Base-by-base conservation (phyloP, 1,140 invertebrate genomes). In the Homarus americanus region DNA sequence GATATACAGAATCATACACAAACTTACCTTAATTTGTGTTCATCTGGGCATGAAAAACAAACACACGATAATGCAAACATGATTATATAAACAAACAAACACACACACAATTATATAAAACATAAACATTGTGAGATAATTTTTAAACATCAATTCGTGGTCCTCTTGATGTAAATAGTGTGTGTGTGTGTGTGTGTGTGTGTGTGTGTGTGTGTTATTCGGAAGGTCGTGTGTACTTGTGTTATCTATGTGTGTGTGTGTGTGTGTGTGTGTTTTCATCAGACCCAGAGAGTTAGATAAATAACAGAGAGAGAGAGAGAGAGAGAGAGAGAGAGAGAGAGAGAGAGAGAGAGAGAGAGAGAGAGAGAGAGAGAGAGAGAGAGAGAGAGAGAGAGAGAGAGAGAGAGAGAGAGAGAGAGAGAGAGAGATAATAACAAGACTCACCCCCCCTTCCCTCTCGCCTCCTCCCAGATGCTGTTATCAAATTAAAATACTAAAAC, bases 351-450 rank as follows among this genome's bases (percentile, higher is more conserved):
- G 44, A 49, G 44, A 49, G 44, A 2, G 69, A n/a, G 69, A 72
- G 69, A 63, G 58, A 63, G 58, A 63, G 58, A 63, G 58, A 63
- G 73, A 76, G 73, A 76, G 73, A 76, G 73, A 76, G 73, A 76
- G 73, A 76, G 9, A 76, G 73, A 76, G 73, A 76, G 38, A 63
- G 41, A 63, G 41, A 63, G 80, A 38, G 53, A 83, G 32, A 58
- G 58, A 63, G 36, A 36, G 9, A 20, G 44, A 72, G 82, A 73
- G 24, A 17, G 32, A 69, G 36, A 36, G 41, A n/a, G 36, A 69
- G 12, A 72, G 69, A 28, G 66, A 28, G 38, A 2, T 49, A 49
- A 49, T 49, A 2, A 24, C 53, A 24, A 7, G 0, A 24, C n/a
- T 28, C 44, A 5, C 69, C 7, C 36, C 28, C 34, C 36, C n/a